Percentiles rank a stretch among this genome's conserved stretches.
Conservation (phyloP, 2,797 vertebrate species). For the Distichodus sexfasciatus region DNA sequence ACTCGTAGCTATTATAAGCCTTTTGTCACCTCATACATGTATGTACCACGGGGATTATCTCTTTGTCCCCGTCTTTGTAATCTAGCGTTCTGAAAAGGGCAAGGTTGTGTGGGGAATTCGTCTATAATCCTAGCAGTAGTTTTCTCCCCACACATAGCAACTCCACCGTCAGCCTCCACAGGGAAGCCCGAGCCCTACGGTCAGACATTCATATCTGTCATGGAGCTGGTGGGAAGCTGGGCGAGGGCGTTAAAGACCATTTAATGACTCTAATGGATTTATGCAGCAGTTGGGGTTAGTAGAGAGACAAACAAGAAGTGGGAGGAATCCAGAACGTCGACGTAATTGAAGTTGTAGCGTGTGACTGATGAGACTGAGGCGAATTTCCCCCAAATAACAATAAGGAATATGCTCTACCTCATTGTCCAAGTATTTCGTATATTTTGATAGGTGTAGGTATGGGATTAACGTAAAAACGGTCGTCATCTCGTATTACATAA, state of each 20-base stretch:
- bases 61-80: not conserved
- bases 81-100: conserved; percentile 1
- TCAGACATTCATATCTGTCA: conserved; percentile 65
- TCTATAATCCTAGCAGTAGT: conserved; percentile 7
- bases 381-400: no score
- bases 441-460: no score
- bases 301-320: conserved; percentile 2
- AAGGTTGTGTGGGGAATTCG: not conserved
- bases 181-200: conserved; percentile 57
- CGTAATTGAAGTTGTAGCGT: not conserved
- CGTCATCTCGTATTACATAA: no score
- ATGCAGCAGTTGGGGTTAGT: not conserved
- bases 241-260: conserved; percentile 62
- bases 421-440: no score
- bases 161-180: conserved; percentile 42
- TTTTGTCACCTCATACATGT: not conserved
- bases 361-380: no score
- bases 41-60: not conserved
- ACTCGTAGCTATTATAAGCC: not conserved
- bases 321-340: not conserved
- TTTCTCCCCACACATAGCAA: conserved; percentile 29
- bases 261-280: conserved; percentile 65
- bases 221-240: conserved; percentile 46
- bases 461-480: no score
- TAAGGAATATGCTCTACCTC: no score